Evolutionary conservation across 2,888 invertebrate species (phyloP), one percentile per base, ranked within the genome.

Genomic region (Mesoligia furuncula): DNA sequence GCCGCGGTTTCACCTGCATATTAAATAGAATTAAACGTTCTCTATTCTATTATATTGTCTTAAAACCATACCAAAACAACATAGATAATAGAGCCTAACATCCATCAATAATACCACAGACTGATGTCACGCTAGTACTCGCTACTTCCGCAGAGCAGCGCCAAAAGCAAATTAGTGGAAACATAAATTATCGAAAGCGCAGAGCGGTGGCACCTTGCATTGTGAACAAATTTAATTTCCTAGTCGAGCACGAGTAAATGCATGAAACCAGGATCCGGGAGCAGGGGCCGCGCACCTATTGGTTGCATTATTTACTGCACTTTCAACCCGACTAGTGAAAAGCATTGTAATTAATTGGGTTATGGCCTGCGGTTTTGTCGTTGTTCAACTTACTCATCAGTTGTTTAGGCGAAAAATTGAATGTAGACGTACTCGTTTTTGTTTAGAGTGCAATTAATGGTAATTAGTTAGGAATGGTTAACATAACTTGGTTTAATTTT

Each of bases 201-300:
- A 89, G 48, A 75, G 86, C 89, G 85, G 88, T 83, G 86, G 87
- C 87, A 91, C 91, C 90, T 93, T 91, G 90, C 92, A 92, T 93
- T 95, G 93, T 93, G 92, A 91, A 90, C 93, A 93, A 95, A 95
- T 95, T 95, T 93, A 95, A 95, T 95, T 94, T 94, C 92, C 92
- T 92, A 92, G 92, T 93, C 90, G 88, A 73, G 84, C 79, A 64
- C 89, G 85, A 87, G 89, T 91, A 91, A 92, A 93, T 91, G 92
- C 86, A 93, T 88, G 91, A 90, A 93, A 91, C 90, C 83, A 77
- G 82, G 81, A 85, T 74, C 73, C 83, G 74, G 78, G 84, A 82
- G 79, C 65, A 81, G 78, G 81, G 87, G 81, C 81, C 81, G 84
- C 75, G 84, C 85, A 88, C 87, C 88, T 90, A 87, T 90, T 87